Base-by-base conservation (phyloP, 1,140 invertebrate species). In the Varroa destructor region DNA sequence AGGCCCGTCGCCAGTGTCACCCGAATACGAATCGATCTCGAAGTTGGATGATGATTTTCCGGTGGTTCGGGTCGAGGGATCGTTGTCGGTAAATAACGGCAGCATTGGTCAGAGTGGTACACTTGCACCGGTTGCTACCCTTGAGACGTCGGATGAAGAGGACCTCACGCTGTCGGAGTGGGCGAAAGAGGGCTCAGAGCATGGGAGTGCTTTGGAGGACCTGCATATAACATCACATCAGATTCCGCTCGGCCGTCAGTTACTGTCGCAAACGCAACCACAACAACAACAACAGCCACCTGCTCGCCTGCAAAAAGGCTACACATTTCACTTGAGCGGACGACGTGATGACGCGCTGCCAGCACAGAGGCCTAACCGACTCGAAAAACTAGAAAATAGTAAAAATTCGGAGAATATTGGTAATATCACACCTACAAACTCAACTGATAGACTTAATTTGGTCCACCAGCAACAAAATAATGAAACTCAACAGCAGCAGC, bases 131-230 rank as follows among this genome's bases (percentile, higher is more conserved):
- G 61, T 67, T 10, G 61, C 61, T 5, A 67, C 61, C 12, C 46
- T 67, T 12, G 61, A 67, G 61, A 67, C 61, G 46, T 67, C 61
- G 12, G 61, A 67, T 8, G 61, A 67, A 8, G 61, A 67, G 46
- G 61, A 67, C 46, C 61, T 67, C 61, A 67, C 61, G 40, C 40
- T 67, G 40, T 67, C 61, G 12, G 61, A 67, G 40, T 67, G 61
- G 61, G 61, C 61, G 5, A 67, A 67, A 46, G 61, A 67, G 37
- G 61, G 61, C 8, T 67, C 61, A 2, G 61, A 67, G 61, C 61
- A 67, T 37, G 40, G 40, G 12, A 67, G 61, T 40, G 46, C 61
- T 37, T 12, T 67, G 3, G 61, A 67, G 37, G 61, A 67, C 61
- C 61, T 67, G 1, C 40, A 67, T 37, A 67, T 67, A 8, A 51